Evolutionary conservation across 1,140 invertebrate genomes (phyloP).

Genomic region (Hylaeus anthracinus): DNA sequence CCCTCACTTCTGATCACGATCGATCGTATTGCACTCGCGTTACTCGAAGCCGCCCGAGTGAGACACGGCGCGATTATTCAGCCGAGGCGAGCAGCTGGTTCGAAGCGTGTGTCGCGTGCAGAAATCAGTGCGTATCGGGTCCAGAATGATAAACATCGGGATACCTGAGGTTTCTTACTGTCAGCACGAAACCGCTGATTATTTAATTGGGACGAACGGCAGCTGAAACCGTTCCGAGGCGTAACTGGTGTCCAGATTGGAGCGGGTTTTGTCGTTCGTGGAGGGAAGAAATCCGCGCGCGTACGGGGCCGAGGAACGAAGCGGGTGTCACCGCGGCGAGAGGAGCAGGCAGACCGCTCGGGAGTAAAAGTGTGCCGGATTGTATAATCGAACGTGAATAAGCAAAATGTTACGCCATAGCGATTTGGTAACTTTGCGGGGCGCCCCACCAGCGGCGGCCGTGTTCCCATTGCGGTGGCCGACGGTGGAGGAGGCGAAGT

Average conservation of each 20-base stretch:
- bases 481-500: slow-evolving; percentile 24
- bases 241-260: background rate
- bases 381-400: slow-evolving; percentile 82
- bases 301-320: background rate
- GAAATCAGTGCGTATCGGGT: too few relatives aligned
- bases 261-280: background rate
- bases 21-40: too few relatives aligned
- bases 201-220: slow-evolving; percentile 6
- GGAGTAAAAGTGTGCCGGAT: slow-evolving; percentile 81
- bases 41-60: too few relatives aligned
- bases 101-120: too few relatives aligned
- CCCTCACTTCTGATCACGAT: too few relatives aligned
- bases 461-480: slow-evolving; percentile 75
- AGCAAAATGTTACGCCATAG: slow-evolving; percentile 81
- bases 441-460: slow-evolving; percentile 63
- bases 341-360: slow-evolving; percentile 43
- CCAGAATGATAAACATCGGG: too few relatives aligned
- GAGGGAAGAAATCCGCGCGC: background rate
- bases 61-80: too few relatives aligned
- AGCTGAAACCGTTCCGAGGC: background rate
- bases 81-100: slow-evolving; percentile 7
- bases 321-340: slow-evolving; percentile 6
- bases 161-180: background rate
- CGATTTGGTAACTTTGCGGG: slow-evolving; percentile 78
- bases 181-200: background rate